Base-by-base conservation (phyloP, 2,113 vertebrate species). In the Numenius arquata region DNA sequence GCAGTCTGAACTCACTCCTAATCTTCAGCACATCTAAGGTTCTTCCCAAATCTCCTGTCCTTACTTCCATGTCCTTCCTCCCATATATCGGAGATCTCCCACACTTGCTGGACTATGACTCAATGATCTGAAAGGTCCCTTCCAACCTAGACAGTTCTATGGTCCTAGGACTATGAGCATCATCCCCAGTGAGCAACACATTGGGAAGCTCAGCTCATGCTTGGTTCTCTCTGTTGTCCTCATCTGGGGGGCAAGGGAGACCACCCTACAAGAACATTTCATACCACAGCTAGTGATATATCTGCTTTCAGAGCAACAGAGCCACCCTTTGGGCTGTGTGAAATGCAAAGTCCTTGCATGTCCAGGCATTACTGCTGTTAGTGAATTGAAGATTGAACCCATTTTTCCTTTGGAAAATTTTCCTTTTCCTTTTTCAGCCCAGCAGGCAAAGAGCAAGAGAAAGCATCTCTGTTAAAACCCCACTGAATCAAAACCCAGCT, bases 181-280 rank as follows among this genome's bases (percentile, higher is more conserved):
- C 72, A 4, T 5, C n/a, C 43, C 20, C 12, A 15, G 1, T 0
- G 38, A 75, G 47, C 52, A 59, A 32, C 0, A 1, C 6, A 1
- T 1, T 6, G 38, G 56, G 30, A 78, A 78, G 59, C 21, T 65
- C 18, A 2, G 53, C 34, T 76, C 36, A 5, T 1, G 1, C 30
- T 48, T 82, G 21, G 16, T 20, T 68, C 34, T 34, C 47, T 36
- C 63, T 65, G 6, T 10, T 77, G 50, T 41, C 62, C 21, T 78
- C 50, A 26, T 73, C 40, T 34, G 30, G 41, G 14, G 36, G 22
- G 9, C 45, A 63, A 88, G 15, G 17, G 34, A 32, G 55, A 61
- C 22, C 11, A 6, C 40, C 48, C 76, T 26, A 2, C 0, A 0
- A 66, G 59, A 62, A n/a, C 43, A 20, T 83, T 70, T 70, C 43